These are phyloP conservation scores for Otolemur garnettii DNA, from an alignment of 2,113 vertebrate species.

Conservation along the genomic window DNA sequence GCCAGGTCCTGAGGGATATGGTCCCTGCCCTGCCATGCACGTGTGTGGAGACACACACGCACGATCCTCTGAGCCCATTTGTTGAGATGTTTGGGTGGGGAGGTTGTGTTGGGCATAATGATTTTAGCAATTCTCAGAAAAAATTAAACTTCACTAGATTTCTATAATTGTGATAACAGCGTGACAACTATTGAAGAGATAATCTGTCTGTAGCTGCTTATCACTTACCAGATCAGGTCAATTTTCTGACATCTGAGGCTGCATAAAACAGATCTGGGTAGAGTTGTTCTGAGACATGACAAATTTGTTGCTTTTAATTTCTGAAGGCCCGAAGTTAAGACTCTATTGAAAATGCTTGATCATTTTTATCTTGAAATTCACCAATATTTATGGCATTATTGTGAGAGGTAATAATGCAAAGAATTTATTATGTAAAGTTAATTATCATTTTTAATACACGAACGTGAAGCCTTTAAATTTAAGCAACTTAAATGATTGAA, in stretches of 20 bases:
- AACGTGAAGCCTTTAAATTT: background rate
- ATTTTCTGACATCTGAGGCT: background rate
- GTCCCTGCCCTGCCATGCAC: background rate
- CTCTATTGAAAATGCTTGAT: background rate
- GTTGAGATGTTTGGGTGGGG: constrained; percentile 1
- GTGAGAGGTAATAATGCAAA: background rate
- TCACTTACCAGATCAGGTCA: background rate
- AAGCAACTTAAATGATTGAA: background rate
- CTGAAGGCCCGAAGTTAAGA: background rate
- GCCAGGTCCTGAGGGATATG: background rate
- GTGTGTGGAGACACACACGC: too few relatives aligned
- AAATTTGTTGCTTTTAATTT: constrained; percentile 48
- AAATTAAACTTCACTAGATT: constrained; percentile 10
- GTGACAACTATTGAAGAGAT: background rate
- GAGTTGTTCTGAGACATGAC: background rate
- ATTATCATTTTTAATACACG: background rate
- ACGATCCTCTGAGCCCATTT: background rate
- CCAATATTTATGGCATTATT: background rate
- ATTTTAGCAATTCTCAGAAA: constrained; percentile 24
- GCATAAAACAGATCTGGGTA: background rate
- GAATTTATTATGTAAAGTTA: background rate
- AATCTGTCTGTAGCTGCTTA: background rate
- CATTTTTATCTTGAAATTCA: constrained; percentile 51
- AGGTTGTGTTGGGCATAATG: background rate
- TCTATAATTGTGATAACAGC: background rate